Conservation (phyloP, 2,113 vertebrate species). For the Pao palembangensis region DNA sequence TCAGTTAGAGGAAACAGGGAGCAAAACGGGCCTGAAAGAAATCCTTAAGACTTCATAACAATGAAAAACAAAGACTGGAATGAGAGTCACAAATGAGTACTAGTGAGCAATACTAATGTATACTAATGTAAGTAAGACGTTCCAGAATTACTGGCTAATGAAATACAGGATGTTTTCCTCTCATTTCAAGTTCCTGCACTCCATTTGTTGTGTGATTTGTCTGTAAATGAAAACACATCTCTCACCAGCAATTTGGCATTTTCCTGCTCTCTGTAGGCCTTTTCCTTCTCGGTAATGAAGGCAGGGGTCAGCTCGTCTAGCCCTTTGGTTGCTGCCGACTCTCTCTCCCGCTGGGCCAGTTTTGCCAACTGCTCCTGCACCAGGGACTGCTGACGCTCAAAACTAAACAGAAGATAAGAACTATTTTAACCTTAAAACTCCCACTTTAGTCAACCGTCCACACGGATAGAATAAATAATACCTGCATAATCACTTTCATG, state of each 20-base stretch:
- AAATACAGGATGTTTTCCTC: not conserved
- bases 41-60: conserved; percentile 2
- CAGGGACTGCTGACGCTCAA: conserved; percentile 80
- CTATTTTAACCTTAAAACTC: conserved; percentile 9
- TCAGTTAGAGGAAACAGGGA: conserved; percentile 23
- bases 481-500: no score
- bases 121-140: not conserved
- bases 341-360: conserved; percentile 76
- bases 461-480: no score
- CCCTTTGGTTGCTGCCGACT: conserved; percentile 29
- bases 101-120: conserved; percentile 10
- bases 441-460: not conserved
- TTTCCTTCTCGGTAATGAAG: conserved; percentile 61
- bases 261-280: conserved; percentile 67
- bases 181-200: not conserved
- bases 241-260: conserved; percentile 80
- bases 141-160: not conserved
- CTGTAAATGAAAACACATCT: conserved; percentile 15
- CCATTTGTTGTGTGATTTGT: not conserved
- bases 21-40: conserved; percentile 1
- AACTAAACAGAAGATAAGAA: conserved; percentile 62
- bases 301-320: conserved; percentile 55
- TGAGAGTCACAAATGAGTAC: not conserved
- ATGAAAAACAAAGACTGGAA: no score
- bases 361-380: conserved; percentile 81